Conservation (phyloP, 1,140 invertebrate genomes). For the Meloidogyne exigua region DNA sequence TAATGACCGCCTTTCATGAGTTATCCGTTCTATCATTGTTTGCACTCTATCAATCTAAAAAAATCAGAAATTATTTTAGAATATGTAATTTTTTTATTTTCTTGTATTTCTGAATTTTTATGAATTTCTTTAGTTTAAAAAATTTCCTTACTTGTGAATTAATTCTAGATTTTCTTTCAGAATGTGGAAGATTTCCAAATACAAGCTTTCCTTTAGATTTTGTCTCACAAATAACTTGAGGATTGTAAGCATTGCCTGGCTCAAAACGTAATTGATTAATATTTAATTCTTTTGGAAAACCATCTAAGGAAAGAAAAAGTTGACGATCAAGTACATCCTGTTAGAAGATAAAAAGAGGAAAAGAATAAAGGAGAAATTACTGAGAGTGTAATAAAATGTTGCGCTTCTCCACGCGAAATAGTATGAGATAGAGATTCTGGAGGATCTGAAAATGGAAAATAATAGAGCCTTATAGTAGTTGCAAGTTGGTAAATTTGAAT, state of each 20-base stretch:
- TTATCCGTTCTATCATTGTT: slow-evolving; percentile 21
- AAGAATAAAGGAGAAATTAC: slow-evolving; percentile 9
- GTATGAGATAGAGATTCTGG: slow-evolving; percentile 12
- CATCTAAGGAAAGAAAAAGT: slow-evolving; percentile 46
- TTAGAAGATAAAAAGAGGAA: slow-evolving; percentile 11
- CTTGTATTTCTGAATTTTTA: slow-evolving; percentile 52
- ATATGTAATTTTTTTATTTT: not conserved
- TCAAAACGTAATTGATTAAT: slow-evolving; percentile 62
- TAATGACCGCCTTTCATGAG: slow-evolving; percentile 17
- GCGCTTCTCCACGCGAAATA: not conserved
- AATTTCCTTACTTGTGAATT: slow-evolving; percentile 64
- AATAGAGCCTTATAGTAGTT: not conserved
- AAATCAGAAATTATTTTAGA: too few relatives aligned
- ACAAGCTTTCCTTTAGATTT: slow-evolving; percentile 77
- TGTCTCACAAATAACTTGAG: slow-evolving; percentile 76
- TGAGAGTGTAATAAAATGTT: not conserved
- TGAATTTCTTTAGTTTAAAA: slow-evolving; percentile 57
- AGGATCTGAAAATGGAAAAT: not conserved
- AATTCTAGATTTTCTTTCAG: slow-evolving; percentile 63
- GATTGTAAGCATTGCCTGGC: slow-evolving; percentile 68
- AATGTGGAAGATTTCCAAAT: slow-evolving; percentile 66
- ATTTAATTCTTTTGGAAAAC: slow-evolving; percentile 32
- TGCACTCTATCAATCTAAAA: slow-evolving; percentile 37
- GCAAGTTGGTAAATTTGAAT: too few relatives aligned
- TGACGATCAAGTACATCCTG: slow-evolving; percentile 63